Evolutionary conservation across 2,888 invertebrate species (phyloP).

Genomic region (Hirtodrosophila cameraria): DNA sequence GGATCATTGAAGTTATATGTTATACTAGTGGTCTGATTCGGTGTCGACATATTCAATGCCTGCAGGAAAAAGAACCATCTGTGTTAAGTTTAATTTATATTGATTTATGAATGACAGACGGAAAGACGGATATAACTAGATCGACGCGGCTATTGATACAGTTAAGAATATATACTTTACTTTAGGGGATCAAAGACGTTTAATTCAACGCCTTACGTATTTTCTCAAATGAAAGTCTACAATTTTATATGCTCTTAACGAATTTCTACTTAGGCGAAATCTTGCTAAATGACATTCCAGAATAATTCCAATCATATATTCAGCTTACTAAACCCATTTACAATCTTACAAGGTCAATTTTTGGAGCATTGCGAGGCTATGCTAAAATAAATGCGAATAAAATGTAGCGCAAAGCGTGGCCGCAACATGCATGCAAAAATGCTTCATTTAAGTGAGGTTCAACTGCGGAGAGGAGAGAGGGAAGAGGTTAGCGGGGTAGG

Average conservation of each 20-base stretch:
- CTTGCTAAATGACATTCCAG: neutral
- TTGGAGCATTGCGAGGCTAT: slow-evolving; percentile 16
- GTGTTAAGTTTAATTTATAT: too few species aligned
- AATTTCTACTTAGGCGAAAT: neutral
- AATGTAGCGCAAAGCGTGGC: slow-evolving; percentile 55
- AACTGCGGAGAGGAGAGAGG: neutral
- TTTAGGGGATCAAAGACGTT: too few species aligned
- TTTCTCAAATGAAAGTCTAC: too few species aligned
- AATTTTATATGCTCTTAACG: neutral
- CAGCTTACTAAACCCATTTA: slow-evolving; percentile 38
- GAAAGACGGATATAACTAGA: too few species aligned
- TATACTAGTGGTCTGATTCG: too few species aligned
- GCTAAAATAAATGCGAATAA: slow-evolving; percentile 23
- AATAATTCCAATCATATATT: slow-evolving; percentile 7
- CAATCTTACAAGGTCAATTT: slow-evolving; percentile 69
- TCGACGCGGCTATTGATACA: too few species aligned
- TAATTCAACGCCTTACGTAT: too few species aligned
- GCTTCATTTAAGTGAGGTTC: slow-evolving; percentile 19
- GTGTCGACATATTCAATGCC: too few species aligned
- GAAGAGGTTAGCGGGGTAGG: neutral
- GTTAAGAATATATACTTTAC: too few species aligned
- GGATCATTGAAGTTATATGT: too few species aligned
- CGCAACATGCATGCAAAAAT: slow-evolving; percentile 47
- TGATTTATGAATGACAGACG: too few species aligned
- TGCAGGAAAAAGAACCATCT: too few species aligned